Percentiles rank a stretch among this genome's conserved stretches.
Evolutionary conservation across 2,888 invertebrate species (phyloP).

Genomic region (Nasonia oneida): DNA sequence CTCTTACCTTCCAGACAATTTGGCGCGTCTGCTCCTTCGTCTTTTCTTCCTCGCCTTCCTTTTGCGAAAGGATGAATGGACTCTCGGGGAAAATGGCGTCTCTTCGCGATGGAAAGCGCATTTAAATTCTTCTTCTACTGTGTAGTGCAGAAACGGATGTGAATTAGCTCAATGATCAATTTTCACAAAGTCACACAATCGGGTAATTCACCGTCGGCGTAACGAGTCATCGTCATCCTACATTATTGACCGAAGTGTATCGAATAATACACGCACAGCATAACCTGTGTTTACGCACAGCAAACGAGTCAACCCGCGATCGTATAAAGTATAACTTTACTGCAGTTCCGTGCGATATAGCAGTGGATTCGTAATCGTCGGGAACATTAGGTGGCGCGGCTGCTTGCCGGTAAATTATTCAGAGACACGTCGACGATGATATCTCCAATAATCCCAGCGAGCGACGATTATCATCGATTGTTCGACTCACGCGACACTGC

Average conservation of each 20-base stretch:
- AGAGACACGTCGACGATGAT: slow-evolving; percentile 18
- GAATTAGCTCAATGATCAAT: too few species aligned
- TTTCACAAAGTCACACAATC: too few species aligned
- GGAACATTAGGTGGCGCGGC: neutral
- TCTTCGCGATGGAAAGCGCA: neutral
- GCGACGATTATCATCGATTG: slow-evolving; percentile 2
- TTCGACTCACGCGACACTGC: neutral
- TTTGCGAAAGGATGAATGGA: neutral
- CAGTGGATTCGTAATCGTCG: slow-evolving; percentile 21
- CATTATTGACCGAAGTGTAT: too few species aligned
- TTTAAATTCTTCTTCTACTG: neutral
- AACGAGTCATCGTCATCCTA: too few species aligned
- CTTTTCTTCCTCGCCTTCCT: neutral
- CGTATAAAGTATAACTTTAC: too few species aligned
- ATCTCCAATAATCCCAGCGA: neutral
- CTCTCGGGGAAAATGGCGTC: neutral
- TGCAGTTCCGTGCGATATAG: neutral
- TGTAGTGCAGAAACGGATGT: too few species aligned
- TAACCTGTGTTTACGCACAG: too few species aligned
- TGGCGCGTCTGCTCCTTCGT: neutral
- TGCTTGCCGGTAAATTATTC: slow-evolving; percentile 7
- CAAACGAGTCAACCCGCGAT: too few species aligned
- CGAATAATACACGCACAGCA: too few species aligned
- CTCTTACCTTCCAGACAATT: slow-evolving; percentile 21
- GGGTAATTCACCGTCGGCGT: too few species aligned